phyloP scores from a whole-genome alignment of 1,140 invertebrate genomes.

The Heliothis virescens region DNA sequence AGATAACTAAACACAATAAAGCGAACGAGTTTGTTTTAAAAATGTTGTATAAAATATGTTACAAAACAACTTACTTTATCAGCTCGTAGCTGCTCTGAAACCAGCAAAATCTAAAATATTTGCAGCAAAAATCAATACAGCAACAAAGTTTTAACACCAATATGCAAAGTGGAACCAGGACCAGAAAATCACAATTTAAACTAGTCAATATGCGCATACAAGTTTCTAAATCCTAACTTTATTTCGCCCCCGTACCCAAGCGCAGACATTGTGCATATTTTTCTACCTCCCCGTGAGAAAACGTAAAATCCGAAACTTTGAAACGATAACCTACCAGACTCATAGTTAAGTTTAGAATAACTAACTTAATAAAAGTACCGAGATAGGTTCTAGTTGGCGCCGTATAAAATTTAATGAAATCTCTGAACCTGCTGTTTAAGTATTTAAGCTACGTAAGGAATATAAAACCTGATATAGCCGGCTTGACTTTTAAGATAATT shows the following conservation, averaged over 20 bases:
- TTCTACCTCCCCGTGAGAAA: conserved; percentile 27
- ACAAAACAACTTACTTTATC: neutral
- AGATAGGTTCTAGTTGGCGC: conserved; percentile 37
- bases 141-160: conserved; percentile 18
- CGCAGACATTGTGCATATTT: conserved; percentile 31
- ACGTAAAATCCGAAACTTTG: conserved; percentile 42
- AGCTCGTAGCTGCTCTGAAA: neutral
- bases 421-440: conserved; percentile 13
- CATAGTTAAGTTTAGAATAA: conserved; percentile 39
- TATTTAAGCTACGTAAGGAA: conserved; percentile 11
- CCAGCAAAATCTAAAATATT: neutral
- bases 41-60: neutral
- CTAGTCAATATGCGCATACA: conserved; percentile 26
- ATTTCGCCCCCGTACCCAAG: conserved; percentile 3
- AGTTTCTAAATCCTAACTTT: conserved; percentile 26
- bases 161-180: conserved; percentile 11
- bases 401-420: conserved; percentile 41
- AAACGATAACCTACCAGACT: conserved; percentile 35
- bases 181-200: conserved; percentile 38
- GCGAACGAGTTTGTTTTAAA: too few species aligned
- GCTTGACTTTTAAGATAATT: conserved; percentile 34
- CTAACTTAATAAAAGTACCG: conserved; percentile 44
- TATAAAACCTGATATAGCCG: conserved; percentile 11
- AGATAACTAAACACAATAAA: too few species aligned
- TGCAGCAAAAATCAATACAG: neutral